Percentiles rank a stretch among this genome's conserved stretches.
Evolutionary conservation across 2,797 vertebrate species (phyloP).

Genomic region (Alexandromys oeconomus): DNA sequence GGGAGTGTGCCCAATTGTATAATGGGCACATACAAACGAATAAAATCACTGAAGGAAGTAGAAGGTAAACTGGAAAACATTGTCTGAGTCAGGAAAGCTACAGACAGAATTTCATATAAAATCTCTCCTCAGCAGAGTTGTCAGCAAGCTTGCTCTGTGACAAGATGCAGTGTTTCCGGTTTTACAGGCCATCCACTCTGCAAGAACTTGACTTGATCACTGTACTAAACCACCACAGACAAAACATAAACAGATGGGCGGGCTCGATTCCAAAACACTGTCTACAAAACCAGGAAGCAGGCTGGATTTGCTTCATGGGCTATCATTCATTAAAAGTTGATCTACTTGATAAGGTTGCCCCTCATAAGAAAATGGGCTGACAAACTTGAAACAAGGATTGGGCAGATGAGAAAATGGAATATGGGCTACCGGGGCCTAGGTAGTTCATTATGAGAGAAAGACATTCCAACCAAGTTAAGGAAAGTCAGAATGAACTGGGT

Average conservation of each 20-base stretch:
- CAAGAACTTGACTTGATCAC: not conserved
- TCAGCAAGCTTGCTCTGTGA: not conserved
- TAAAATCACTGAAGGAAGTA: not conserved
- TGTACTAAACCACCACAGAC: not conserved
- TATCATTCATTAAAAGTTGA: not conserved
- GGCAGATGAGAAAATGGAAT: not conserved
- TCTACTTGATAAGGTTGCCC: not conserved
- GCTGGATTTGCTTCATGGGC: not conserved
- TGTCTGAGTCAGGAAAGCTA: not conserved
- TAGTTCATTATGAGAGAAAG: not conserved
- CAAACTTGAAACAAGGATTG: not conserved
- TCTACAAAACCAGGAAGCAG: not conserved
- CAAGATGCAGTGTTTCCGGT: not conserved
- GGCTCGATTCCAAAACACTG: conserved; percentile 2
- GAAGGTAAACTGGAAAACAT: not conserved
- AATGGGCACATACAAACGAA: not conserved
- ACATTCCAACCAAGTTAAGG: not conserved
- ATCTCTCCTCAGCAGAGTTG: not conserved
- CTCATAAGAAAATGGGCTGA: not conserved
- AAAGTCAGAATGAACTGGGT: not conserved
- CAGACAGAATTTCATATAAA: not conserved
- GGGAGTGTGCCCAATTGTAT: not conserved
- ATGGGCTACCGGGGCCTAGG: not conserved
- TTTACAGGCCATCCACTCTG: not conserved
- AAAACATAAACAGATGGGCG: not conserved